Base-by-base conservation (phyloP, 2,888 invertebrate genomes). In the Phalera bucephala region DNA sequence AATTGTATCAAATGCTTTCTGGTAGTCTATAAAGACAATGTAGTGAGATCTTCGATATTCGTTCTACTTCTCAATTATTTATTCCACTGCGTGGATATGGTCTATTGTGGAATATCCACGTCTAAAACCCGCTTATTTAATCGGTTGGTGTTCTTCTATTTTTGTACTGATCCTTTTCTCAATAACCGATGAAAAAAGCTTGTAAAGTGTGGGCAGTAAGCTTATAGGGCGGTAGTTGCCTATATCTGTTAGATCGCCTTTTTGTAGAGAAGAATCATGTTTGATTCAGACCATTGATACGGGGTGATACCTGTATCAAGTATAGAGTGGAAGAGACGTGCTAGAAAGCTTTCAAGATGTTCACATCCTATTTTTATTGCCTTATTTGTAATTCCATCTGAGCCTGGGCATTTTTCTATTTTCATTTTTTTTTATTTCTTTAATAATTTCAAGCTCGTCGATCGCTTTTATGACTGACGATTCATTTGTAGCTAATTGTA, bases 101-200 rank as follows among this genome's bases (percentile, higher is more conserved):
- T n/a, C n/a, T n/a, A 37, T 25, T 0, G 48, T 44, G 6, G 41
- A 39, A 13, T 22, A 39, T 3, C 41, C 31, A 15, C 30, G 33
- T 2, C 36, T 25, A 20, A 37, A 40, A 1, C 40, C 40, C 7
- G 40, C 40, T 19, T 40, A 32, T 22, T 40, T 32, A 21, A 27
- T 10, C 0, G 41, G 33, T 31, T 41, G 41, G 4, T 10, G 9
- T 10, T 7, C n/a, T 7, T 34, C 33, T 19, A 39, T 9, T 35
- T 33, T 41, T 8, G 7, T 2, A 12, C 35, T 33, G 19, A 51
- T 41, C 38, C 23, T 45, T 30, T 32, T 22, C 14, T 33, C 38
- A 13, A 42, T 22, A 1, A 47, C 36, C 10, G 40, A 15, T 6
- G 42, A 47, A 23, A 47, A 46, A 4, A 47, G 26, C 26, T 47